phyloP scores from a whole-genome alignment of 1,140 invertebrate species.

The Bombus sibiricus region DNA sequence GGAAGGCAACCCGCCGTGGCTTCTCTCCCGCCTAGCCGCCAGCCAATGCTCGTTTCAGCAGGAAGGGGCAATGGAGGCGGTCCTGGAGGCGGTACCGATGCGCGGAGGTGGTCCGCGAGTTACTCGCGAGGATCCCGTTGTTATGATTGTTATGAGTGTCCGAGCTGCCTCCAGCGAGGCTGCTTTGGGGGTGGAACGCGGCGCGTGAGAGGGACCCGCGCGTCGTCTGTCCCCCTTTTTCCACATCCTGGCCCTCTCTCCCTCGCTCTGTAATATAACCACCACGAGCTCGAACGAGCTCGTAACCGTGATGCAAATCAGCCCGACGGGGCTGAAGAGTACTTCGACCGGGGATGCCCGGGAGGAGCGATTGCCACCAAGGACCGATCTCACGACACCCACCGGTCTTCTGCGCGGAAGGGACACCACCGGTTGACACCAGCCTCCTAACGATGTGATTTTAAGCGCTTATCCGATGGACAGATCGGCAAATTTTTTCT shows the following conservation, averaged over 20 bases:
- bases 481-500: not conserved
- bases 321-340: slow-evolving; percentile 68
- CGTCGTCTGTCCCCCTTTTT: slow-evolving; percentile 57
- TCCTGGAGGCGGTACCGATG: slow-evolving; percentile 77
- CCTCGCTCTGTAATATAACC: slow-evolving; percentile 75
- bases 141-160: slow-evolving; percentile 83
- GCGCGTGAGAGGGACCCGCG: slow-evolving; percentile 62
- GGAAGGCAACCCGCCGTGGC: slow-evolving; percentile 64
- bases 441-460: slow-evolving; percentile 46
- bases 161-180: slow-evolving; percentile 75
- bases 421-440: slow-evolving; percentile 48
- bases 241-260: slow-evolving; percentile 43
- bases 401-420: slow-evolving; percentile 26
- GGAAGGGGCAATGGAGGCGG: slow-evolving; percentile 74
- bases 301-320: slow-evolving; percentile 81
- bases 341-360: slow-evolving; percentile 60
- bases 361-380: slow-evolving; percentile 61
- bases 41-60: slow-evolving; percentile 25
- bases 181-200: slow-evolving; percentile 72
- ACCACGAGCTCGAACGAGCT: slow-evolving; percentile 75
- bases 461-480: slow-evolving; percentile 43
- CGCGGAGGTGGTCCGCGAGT: slow-evolving; percentile 82
- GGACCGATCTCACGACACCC: slow-evolving; percentile 55
- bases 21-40: slow-evolving; percentile 60
- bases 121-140: slow-evolving; percentile 78